Percentiles rank a stretch among this genome's conserved stretches.
phyloP scores from a whole-genome alignment of 2,113 vertebrate species.

The Climacteris rufus region DNA sequence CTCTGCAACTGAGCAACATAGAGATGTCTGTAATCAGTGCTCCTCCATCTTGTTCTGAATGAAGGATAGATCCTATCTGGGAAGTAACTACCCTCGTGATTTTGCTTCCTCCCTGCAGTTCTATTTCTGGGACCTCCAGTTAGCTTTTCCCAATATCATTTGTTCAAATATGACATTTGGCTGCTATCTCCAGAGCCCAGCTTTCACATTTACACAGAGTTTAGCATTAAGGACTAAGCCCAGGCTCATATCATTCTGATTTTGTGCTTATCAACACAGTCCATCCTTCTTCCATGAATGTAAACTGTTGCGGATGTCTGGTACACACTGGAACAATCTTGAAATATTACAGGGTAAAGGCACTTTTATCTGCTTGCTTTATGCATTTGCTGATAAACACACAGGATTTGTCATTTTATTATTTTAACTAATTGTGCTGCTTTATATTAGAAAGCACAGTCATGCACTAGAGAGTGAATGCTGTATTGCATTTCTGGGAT shows the following conservation, averaged over 20 bases:
- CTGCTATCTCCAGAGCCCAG: constrained; percentile 59
- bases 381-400: background rate
- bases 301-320: background rate
- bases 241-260: constrained; percentile 24
- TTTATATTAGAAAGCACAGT: background rate
- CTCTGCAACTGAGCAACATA: background rate
- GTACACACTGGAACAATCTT: background rate
- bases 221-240: constrained; percentile 43
- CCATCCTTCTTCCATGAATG: constrained; percentile 27
- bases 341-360: background rate
- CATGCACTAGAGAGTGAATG: background rate
- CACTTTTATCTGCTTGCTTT: background rate
- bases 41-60: background rate
- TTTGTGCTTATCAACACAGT: constrained; percentile 56
- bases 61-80: background rate
- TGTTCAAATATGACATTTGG: constrained; percentile 61
- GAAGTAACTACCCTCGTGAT: background rate
- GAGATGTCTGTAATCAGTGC: background rate
- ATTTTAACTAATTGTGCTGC: constrained; percentile 3
- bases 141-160: constrained; percentile 29
- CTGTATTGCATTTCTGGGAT: background rate
- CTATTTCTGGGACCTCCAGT: constrained; percentile 28
- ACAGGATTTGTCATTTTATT: background rate
- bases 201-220: constrained; percentile 59
- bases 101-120: background rate